Percentiles rank a stretch among this genome's conserved stretches.
phyloP scores from a whole-genome alignment of 2,888 invertebrate species.

The Melinopterus prodromus region DNA sequence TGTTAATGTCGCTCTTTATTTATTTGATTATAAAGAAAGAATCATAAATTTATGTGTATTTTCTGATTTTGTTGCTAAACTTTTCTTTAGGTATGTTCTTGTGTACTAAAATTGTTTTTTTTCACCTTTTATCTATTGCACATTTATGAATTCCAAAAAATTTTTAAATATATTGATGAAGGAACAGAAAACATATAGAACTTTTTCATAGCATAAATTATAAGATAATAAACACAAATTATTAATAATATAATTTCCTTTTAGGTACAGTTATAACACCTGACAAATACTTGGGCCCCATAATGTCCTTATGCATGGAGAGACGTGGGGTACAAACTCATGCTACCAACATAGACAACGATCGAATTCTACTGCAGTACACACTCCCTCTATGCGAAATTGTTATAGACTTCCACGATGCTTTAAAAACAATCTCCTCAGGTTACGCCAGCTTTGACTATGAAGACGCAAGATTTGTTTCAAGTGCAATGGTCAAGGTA shows the following conservation, averaged over 20 bases:
- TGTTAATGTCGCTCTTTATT: no score
- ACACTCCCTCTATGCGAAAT: conserved; percentile 92
- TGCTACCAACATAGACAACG: conserved; percentile 81
- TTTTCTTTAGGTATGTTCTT: no score
- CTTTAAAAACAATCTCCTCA: conserved; percentile 86
- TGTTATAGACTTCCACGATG: conserved; percentile 94
- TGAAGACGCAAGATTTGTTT: conserved; percentile 85
- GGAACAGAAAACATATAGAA: no score
- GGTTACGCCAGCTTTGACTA: conserved; percentile 97
- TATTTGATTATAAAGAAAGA: no score
- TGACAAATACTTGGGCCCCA: conserved; percentile 72
- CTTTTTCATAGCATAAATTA: conserved; percentile 31
- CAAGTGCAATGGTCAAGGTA: conserved; percentile 81
- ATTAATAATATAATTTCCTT: neutral
- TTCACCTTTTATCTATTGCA: no score
- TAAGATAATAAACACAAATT: neutral
- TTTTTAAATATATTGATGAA: no score
- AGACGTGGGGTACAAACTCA: conserved; percentile 76
- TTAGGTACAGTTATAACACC: conserved; percentile 90
- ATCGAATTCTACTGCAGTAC: conserved; percentile 82
- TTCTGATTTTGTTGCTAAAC: no score
- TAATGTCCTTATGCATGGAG: conserved; percentile 78
- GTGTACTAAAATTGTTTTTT: no score
- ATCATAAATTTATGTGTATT: no score
- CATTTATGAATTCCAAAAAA: no score